A percentile compares a stretch with the other conserved stretches of the same genome.
These are phyloP conservation scores for Chloromyia formosa DNA, from an alignment of 2,888 invertebrate species.

Conservation along the genomic window DNA sequence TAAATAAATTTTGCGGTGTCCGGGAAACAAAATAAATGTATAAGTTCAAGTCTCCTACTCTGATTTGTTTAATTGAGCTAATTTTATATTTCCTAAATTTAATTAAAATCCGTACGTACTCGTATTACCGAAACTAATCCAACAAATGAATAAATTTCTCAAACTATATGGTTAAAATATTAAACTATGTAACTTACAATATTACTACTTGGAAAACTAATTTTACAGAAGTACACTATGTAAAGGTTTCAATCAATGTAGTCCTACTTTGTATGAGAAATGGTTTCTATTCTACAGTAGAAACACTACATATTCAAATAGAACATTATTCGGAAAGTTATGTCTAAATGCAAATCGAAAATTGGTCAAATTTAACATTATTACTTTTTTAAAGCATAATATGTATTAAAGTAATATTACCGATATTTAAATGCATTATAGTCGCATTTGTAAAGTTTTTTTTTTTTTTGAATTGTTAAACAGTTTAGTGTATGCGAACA, in stretches of 20 bases:
- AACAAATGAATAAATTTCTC: no score
- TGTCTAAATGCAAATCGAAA: conserved; percentile 26
- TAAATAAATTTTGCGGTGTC: no score
- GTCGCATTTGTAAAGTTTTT: conserved; percentile 27
- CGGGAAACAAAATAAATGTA: no score
- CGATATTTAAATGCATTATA: conserved; percentile 45
- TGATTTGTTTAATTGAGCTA: no score
- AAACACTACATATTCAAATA: conserved; percentile 7
- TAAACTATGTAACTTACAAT: not conserved
- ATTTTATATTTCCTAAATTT: no score
- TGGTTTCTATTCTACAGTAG: conserved; percentile 44
- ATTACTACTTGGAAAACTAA: not conserved
- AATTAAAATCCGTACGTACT: no score
- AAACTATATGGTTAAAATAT: not conserved
- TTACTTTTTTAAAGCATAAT: conserved; percentile 26
- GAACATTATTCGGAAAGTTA: conserved; percentile 2
- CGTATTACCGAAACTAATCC: no score
- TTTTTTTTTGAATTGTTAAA: conserved; percentile 1
- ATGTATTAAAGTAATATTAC: not conserved
- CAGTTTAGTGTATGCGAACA: conserved; percentile 26
- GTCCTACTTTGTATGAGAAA: conserved; percentile 1
- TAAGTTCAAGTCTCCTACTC: no score
- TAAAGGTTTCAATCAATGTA: conserved; percentile 3
- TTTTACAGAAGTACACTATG: not conserved
- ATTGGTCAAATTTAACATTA: conserved; percentile 27